These are phyloP conservation scores for Melanotaenia trifasciata DNA, from an alignment of 2,797 vertebrate genomes.

Conservation along the genomic window DNA sequence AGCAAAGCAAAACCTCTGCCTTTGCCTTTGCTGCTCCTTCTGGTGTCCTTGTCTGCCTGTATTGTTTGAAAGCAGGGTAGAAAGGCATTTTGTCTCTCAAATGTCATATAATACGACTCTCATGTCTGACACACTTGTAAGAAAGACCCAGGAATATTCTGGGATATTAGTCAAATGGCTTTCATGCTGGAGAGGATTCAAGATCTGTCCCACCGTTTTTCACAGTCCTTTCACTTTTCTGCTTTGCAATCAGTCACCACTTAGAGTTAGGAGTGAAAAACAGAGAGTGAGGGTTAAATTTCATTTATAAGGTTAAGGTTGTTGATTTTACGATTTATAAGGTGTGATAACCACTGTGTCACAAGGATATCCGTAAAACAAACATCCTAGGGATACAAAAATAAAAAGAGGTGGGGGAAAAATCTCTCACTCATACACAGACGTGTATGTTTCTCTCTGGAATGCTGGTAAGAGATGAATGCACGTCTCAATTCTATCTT, in stretches of 20 bases:
- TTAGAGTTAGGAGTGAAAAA: background rate
- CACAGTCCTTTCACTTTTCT: background rate
- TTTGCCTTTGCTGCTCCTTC: background rate
- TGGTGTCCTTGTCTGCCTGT: background rate
- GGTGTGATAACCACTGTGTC: background rate
- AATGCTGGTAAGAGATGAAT: slow-evolving; percentile 42
- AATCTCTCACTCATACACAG: slow-evolving; percentile 49
- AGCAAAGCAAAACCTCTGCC: background rate
- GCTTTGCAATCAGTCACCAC: background rate
- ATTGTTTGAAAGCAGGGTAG: background rate
- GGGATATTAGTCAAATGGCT: no score
- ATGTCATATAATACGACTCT: background rate
- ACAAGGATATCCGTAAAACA: no score
- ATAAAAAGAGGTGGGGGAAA: background rate
- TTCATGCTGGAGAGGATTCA: no score
- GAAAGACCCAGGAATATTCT: no score
- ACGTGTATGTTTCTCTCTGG: slow-evolving; percentile 30
- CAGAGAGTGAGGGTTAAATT: background rate
- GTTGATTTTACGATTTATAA: background rate
- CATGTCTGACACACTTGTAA: background rate
- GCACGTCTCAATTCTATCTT: slow-evolving; percentile 36
- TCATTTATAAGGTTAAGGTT: background rate
- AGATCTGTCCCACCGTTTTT: background rate
- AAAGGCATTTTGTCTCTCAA: background rate
- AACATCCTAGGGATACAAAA: no score